A percentile compares a stretch with the other conserved stretches of the same genome.
These are phyloP conservation scores for Mnemiopsis leidyi DNA, from an alignment of 37 sponge, comb jelly and placozoan genomes.

Conservation along the genomic window DNA sequence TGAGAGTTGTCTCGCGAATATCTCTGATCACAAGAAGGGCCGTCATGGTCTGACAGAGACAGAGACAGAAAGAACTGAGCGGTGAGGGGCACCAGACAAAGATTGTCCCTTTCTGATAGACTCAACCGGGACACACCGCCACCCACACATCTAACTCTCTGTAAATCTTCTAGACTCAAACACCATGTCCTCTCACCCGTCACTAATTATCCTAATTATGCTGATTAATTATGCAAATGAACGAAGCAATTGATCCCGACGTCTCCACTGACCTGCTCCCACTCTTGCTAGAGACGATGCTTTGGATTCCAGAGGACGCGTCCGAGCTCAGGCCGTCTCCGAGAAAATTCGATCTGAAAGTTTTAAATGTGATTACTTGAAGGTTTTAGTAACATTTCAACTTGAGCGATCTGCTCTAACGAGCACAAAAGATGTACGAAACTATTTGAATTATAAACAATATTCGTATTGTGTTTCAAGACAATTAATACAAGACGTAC, in stretches of 20 bases:
- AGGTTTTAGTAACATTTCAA: background rate
- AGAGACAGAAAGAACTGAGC: background rate
- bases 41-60: background rate
- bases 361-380: background rate
- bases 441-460: background rate
- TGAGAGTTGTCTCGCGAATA: background rate
- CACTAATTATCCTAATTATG: too few relatives aligned
- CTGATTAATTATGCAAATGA: too few relatives aligned
- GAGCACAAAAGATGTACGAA: background rate
- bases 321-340: background rate
- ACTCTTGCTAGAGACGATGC: background rate
- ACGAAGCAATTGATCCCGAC: too few relatives aligned
- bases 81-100: background rate
- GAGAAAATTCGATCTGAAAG: background rate
- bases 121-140: background rate
- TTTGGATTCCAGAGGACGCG: background rate
- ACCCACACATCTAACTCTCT: too few relatives aligned
- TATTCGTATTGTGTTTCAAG: background rate
- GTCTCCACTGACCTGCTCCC: background rate
- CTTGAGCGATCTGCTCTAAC: background rate
- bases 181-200: too few relatives aligned
- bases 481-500: too few relatives aligned
- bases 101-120: background rate
- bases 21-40: too few relatives aligned
- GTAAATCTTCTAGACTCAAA: too few relatives aligned